These are phyloP conservation scores for Cerastis leucographa DNA, from an alignment of 2,888 invertebrate genomes.

Conservation along the genomic window DNA sequence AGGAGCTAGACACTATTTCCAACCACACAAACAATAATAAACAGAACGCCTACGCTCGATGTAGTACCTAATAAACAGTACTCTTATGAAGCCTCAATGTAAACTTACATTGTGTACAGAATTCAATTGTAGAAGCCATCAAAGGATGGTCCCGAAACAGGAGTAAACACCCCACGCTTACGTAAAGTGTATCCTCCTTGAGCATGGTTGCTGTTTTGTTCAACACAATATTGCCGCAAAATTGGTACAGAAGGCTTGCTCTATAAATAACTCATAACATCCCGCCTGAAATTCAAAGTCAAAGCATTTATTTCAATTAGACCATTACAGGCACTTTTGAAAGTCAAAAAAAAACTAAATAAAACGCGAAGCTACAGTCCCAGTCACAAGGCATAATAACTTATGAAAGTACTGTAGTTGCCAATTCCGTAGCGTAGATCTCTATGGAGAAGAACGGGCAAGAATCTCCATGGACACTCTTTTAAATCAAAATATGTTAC, in stretches of 20 bases:
- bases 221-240: constrained; percentile 34
- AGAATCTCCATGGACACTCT: no score
- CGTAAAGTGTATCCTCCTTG: constrained; percentile 51
- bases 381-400: no score
- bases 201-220: constrained; percentile 49
- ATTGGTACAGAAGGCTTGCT: background rate
- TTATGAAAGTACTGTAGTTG: no score
- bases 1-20: background rate
- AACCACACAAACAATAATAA: constrained; percentile 16
- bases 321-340: no score
- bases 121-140: constrained; percentile 58
- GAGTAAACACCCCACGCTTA: constrained; percentile 46
- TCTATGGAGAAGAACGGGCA: no score
- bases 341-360: no score
- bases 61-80: constrained; percentile 24
- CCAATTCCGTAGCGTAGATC: no score
- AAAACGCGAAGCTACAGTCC: no score
- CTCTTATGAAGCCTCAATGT: constrained; percentile 32
- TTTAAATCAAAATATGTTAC: no score
- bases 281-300: background rate
- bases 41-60: background rate
- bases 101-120: constrained; percentile 43
- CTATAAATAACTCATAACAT: background rate
- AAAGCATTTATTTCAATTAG: no score
- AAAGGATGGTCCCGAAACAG: constrained; percentile 36